Evolutionary conservation across 35 echinoderm and acorn worm genomes (phyloP).

Genomic region (Lytechinus variegatus): DNA sequence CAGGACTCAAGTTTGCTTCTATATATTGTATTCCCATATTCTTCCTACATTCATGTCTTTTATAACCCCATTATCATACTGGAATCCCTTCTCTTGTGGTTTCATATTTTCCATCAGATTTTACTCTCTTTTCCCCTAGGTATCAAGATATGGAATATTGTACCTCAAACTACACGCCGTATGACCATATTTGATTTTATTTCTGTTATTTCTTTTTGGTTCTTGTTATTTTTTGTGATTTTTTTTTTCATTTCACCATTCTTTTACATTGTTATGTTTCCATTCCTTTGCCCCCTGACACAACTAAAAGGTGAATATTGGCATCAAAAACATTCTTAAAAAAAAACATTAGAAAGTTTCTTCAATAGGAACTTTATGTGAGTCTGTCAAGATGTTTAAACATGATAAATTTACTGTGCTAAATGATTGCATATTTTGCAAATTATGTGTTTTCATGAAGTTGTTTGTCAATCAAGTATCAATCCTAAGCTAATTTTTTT

Average conservation of each 20-base stretch:
- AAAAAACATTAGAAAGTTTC: not conserved
- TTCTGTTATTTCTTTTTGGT: not conserved
- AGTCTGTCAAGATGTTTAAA: not conserved
- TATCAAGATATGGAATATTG: conserved; percentile 30
- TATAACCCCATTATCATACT: not conserved
- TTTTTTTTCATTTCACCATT: not conserved
- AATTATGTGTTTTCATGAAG: no score
- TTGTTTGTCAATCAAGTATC: no score
- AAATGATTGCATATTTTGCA: no score
- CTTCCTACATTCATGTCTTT: not conserved
- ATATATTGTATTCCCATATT: not conserved
- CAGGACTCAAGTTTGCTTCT: not conserved
- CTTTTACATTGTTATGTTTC: conserved; percentile 8
- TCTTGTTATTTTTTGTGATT: no score
- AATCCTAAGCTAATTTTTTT: no score
- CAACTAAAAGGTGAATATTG: not conserved
- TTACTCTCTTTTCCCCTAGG: conserved; percentile 31
- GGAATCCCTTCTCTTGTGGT: not conserved
- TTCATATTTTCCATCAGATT: not conserved
- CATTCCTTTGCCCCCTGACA: not conserved
- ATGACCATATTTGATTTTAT: not conserved
- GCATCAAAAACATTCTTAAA: not conserved
- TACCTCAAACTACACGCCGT: conserved; percentile 35
- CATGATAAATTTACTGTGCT: no score
- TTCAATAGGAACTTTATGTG: not conserved